phyloP scores from a whole-genome alignment of 2,113 vertebrate genomes.

The Nestor notabilis region DNA sequence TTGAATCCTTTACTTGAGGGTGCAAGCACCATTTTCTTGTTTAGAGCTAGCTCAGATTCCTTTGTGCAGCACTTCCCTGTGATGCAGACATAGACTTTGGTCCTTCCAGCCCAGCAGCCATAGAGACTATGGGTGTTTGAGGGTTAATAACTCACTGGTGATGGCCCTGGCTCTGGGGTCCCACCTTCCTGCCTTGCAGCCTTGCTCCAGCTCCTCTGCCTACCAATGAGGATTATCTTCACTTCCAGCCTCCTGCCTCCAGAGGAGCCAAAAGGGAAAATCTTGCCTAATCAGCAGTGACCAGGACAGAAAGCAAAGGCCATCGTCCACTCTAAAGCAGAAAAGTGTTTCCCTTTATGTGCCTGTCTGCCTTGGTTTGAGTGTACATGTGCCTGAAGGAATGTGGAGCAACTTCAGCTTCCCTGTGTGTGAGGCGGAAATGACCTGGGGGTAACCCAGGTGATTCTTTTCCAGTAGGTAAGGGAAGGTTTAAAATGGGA shows the following conservation, averaged over 20 bases:
- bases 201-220: neutral
- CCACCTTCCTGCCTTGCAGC: neutral
- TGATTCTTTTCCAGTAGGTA: neutral
- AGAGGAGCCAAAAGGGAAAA: neutral
- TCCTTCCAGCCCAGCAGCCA: neutral
- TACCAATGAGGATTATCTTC: neutral
- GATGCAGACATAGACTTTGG: neutral
- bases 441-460: neutral
- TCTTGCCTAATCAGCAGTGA: neutral
- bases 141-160: neutral
- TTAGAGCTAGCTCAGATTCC: neutral
- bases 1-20: neutral
- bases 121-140: neutral
- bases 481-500: neutral
- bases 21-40: neutral
- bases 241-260: neutral
- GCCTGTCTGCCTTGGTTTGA: neutral
- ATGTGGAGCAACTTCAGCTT: neutral
- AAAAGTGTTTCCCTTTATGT: neutral
- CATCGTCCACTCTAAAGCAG: neutral
- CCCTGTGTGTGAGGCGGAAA: neutral
- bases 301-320: neutral
- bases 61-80: neutral
- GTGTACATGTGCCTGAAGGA: neutral
- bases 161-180: neutral